These are phyloP conservation scores for Julus scanicus DNA, from an alignment of 2,888 invertebrate genomes.

Conservation along the genomic window DNA sequence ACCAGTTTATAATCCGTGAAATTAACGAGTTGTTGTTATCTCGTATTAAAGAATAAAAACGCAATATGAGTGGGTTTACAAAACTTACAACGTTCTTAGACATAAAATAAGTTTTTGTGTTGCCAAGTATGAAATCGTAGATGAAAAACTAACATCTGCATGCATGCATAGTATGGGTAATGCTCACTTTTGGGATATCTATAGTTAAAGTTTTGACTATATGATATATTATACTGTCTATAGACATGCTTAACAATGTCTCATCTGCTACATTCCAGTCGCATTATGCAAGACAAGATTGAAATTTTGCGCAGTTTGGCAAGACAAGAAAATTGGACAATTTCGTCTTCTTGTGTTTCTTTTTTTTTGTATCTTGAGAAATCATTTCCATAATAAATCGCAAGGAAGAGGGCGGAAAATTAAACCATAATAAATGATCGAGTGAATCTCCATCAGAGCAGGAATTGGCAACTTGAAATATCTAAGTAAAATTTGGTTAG, in stretches of 20 bases:
- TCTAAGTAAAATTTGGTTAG: neutral
- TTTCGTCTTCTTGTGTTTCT: neutral
- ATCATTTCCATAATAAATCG: neutral
- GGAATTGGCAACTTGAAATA: neutral
- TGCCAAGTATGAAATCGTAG: neutral
- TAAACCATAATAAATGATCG: constrained; percentile 4
- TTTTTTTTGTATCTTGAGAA: neutral
- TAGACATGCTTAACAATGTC: neutral
- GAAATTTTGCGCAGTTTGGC: neutral
- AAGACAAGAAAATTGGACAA: neutral
- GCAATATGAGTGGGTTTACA: neutral
- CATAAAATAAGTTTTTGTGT: neutral
- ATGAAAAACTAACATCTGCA: neutral
- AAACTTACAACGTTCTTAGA: no score
- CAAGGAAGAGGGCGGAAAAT: neutral
- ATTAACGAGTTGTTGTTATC: no score
- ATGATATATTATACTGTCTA: neutral
- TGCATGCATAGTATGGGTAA: neutral
- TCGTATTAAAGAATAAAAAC: neutral
- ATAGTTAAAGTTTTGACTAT: neutral
- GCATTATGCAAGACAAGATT: constrained; percentile 23
- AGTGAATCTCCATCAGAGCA: neutral
- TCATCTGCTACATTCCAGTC: constrained; percentile 16
- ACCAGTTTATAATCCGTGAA: no score
- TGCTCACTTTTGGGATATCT: neutral